A percentile compares a stretch with the other conserved stretches of the same genome.
These are phyloP conservation scores for Seira musarum DNA, from an alignment of 2,888 invertebrate species.

Conservation along the genomic window DNA sequence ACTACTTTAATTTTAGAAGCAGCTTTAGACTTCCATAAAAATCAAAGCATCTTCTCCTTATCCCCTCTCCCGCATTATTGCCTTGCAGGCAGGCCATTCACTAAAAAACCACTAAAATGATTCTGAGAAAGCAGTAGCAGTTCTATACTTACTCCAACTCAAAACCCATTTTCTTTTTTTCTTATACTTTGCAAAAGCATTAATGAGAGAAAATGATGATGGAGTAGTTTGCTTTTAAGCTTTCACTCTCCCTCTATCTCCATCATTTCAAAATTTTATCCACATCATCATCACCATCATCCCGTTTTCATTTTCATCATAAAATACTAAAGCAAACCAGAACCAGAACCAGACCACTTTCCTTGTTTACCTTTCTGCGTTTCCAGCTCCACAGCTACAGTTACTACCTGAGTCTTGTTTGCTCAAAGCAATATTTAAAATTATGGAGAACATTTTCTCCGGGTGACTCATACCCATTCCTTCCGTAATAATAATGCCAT, in stretches of 20 bases:
- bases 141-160: neutral
- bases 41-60: no score
- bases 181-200: slow-evolving; percentile 8
- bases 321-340: no score
- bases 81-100: no score
- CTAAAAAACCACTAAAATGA: slow-evolving; percentile 7
- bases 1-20: no score
- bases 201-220: slow-evolving; percentile 33
- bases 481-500: no score
- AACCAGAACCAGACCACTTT: no score
- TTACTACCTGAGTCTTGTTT: no score
- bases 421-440: no score
- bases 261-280: neutral
- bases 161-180: neutral
- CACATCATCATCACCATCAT: slow-evolving; percentile 7
- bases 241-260: slow-evolving; percentile 3
- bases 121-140: neutral
- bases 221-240: slow-evolving; percentile 35
- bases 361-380: slow-evolving; percentile 22
- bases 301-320: neutral
- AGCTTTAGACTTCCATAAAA: no score
- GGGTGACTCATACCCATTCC: no score
- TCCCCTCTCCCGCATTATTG: no score
- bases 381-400: neutral
- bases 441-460: no score